Percentiles rank a stretch among this genome's conserved stretches.
phyloP scores from a whole-genome alignment of 2,113 vertebrate species.

The Cariama cristata region DNA sequence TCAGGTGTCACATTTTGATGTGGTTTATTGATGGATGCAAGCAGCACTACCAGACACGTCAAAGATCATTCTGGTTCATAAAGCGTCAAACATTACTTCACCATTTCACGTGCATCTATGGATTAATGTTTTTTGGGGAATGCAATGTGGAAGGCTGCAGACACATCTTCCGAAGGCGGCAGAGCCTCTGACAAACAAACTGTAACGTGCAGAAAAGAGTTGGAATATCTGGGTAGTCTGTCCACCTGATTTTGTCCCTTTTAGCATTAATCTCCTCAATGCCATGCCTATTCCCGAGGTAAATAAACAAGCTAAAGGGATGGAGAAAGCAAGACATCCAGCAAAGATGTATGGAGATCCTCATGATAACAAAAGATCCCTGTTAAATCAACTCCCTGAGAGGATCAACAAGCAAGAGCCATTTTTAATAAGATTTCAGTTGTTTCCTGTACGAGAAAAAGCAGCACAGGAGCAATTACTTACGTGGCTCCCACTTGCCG shows the following conservation, averaged over 20 bases:
- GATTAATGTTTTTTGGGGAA: not conserved
- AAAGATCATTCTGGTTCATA: not conserved
- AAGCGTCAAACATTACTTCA: not conserved
- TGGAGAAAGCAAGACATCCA: not conserved
- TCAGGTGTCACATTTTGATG: not conserved
- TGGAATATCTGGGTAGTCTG: not conserved
- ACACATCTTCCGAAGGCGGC: not conserved
- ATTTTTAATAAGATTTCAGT: not conserved
- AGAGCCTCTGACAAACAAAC: not conserved
- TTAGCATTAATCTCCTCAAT: not conserved
- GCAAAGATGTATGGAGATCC: not conserved
- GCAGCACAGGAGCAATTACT: slow-evolving; percentile 66
- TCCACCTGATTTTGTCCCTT: not conserved
- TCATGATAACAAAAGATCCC: not conserved
- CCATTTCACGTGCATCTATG: not conserved
- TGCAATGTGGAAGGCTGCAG: not conserved
- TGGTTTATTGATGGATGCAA: not conserved
- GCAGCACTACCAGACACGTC: not conserved
- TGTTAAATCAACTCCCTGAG: not conserved
- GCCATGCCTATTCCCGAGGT: not conserved
- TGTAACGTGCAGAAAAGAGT: not conserved
- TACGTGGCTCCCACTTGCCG: slow-evolving; percentile 98
- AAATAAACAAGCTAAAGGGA: not conserved
- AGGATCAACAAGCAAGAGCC: not conserved
- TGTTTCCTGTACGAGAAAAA: not conserved